These are phyloP conservation scores for Drosophila tanythrix DNA, from an alignment of 2,888 invertebrate genomes.

Conservation along the genomic window DNA sequence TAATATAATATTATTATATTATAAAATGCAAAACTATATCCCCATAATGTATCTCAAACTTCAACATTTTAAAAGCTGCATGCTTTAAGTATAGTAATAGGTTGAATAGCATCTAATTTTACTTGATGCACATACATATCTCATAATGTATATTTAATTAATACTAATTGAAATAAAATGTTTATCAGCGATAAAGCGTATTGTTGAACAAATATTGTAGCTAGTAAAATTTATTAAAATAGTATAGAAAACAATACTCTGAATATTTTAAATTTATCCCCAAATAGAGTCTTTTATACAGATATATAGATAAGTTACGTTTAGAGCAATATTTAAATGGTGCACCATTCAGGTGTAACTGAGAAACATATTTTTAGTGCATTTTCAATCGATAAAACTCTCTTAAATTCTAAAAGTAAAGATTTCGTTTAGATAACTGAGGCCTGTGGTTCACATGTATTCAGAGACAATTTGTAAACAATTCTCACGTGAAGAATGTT, in stretches of 20 bases:
- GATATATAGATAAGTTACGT: slow-evolving; percentile 11
- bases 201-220: neutral
- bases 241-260: slow-evolving; percentile 13
- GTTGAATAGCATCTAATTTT: neutral
- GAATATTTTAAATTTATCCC: slow-evolving; percentile 30
- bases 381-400: slow-evolving; percentile 10
- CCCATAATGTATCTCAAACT: neutral
- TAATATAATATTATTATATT: no score
- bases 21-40: neutral
- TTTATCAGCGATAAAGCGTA: neutral
- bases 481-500: slow-evolving; percentile 65
- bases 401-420: neutral
- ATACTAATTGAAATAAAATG: neutral
- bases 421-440: slow-evolving; percentile 11
- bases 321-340: slow-evolving; percentile 41
- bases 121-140: neutral
- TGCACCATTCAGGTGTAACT: slow-evolving; percentile 45
- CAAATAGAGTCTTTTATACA: slow-evolving; percentile 15
- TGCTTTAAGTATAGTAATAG: neutral
- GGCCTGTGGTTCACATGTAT: slow-evolving; percentile 20
- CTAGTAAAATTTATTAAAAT: slow-evolving; percentile 22
- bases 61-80: neutral
- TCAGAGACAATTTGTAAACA: slow-evolving; percentile 38
- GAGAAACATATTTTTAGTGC: slow-evolving; percentile 26
- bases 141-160: slow-evolving; percentile 3